phyloP scores from a whole-genome alignment of 1,140 invertebrate species.

The Oedothorax gibbosus region DNA sequence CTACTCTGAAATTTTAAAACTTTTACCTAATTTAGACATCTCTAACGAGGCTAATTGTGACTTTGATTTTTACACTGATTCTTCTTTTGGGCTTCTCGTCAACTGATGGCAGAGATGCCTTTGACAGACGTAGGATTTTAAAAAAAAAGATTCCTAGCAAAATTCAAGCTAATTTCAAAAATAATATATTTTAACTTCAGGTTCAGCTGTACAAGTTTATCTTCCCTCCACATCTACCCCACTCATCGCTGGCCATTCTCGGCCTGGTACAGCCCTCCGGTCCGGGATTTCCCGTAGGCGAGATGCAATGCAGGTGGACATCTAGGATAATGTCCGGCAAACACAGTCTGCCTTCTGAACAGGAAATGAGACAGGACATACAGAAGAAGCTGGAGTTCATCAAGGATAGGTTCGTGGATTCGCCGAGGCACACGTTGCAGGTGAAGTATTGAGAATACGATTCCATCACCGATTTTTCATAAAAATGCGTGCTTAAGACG shows the following conservation, averaged over 20 bases:
- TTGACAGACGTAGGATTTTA: no score
- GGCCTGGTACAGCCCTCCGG: slow-evolving; percentile 55
- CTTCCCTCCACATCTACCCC: slow-evolving; percentile 67
- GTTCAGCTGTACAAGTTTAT: slow-evolving; percentile 69
- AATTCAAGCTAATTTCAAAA: no score
- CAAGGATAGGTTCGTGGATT: slow-evolving; percentile 63
- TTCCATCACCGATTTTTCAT: no score
- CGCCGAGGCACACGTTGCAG: slow-evolving; percentile 63
- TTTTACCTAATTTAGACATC: no score
- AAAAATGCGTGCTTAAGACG: no score
- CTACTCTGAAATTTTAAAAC: no score
- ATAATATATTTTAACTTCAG: neutral
- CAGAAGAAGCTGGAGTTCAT: slow-evolving; percentile 62
- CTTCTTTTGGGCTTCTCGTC: no score
- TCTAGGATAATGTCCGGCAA: slow-evolving; percentile 62
- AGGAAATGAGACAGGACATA: slow-evolving; percentile 29
- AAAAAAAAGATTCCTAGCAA: no score
- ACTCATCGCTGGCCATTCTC: slow-evolving; percentile 58
- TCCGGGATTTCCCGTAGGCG: slow-evolving; percentile 52
- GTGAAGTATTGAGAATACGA: no score
- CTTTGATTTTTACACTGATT: no score
- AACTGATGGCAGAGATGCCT: no score
- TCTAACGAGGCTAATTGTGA: no score
- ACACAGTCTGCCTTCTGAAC: slow-evolving; percentile 62
- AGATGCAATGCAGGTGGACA: slow-evolving; percentile 56